These are phyloP conservation scores for Porites rus DNA, from an alignment of 92 coral and sea anemone genomes.

Conservation along the genomic window DNA sequence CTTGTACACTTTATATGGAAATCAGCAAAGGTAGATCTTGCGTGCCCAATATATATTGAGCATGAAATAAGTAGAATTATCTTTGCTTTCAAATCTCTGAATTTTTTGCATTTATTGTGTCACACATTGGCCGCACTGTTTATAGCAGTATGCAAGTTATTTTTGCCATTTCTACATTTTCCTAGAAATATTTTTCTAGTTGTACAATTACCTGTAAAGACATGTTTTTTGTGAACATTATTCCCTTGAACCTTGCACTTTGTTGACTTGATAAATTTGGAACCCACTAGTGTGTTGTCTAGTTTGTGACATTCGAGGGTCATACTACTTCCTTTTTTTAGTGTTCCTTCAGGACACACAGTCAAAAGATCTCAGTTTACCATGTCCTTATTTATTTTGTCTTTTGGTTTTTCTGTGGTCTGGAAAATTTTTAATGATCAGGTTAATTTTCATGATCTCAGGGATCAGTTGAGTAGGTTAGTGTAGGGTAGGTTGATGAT, in stretches of 20 bases:
- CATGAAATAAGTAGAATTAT: slow-evolving; percentile 20
- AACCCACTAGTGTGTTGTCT: neutral
- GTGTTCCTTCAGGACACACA: neutral
- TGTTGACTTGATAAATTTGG: too few species aligned
- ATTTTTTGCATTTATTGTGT: slow-evolving; percentile 10
- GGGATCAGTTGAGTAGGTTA: too few species aligned
- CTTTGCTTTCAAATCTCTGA: neutral
- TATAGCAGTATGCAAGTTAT: neutral
- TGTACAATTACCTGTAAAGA: neutral
- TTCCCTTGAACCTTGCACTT: neutral
- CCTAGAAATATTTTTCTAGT: neutral
- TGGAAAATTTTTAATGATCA: too few species aligned
- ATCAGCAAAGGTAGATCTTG: neutral
- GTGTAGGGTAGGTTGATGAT: too few species aligned
- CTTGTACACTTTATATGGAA: neutral
- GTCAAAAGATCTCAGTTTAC: neutral
- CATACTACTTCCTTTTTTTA: neutral
- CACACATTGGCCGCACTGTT: neutral
- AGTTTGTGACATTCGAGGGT: neutral
- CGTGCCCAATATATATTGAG: neutral
- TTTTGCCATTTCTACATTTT: neutral
- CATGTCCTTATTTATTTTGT: neutral
- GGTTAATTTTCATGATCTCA: too few species aligned
- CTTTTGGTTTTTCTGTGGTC: too few species aligned
- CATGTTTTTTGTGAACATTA: neutral